phyloP scores from a whole-genome alignment of 1,140 invertebrate species.

The Camponotus vicinus region DNA sequence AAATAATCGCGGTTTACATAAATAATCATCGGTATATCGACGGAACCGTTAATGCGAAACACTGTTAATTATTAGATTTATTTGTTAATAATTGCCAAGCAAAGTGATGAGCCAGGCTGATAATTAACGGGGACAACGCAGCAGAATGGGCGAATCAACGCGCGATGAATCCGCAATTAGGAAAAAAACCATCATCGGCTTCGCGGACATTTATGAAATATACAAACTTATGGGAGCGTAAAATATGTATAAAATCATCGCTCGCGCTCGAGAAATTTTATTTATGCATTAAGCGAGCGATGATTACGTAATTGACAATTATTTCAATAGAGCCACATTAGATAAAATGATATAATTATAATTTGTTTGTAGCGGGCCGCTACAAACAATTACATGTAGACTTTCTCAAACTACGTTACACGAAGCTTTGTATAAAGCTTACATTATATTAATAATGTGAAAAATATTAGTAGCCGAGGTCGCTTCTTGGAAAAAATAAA shows the following conservation, averaged over 20 bases:
- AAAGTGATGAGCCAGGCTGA: conserved; percentile 35
- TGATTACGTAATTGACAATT: conserved; percentile 54
- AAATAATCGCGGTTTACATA: conserved; percentile 61
- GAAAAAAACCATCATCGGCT: conserved; percentile 24
- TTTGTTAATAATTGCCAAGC: conserved; percentile 54
- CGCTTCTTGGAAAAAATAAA: background rate
- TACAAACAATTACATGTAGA: conserved; percentile 43
- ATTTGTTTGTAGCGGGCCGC: conserved; percentile 25
- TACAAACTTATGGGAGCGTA: conserved; percentile 35
- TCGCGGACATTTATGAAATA: conserved; percentile 8
- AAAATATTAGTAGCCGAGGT: conserved; percentile 27
- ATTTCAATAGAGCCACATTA: conserved; percentile 64
- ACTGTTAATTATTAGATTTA: conserved; percentile 58
- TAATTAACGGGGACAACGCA: conserved; percentile 41
- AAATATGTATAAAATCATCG: conserved; percentile 52
- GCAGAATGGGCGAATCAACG: conserved; percentile 43
- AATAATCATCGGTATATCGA: conserved; percentile 35
- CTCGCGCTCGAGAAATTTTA: background rate
- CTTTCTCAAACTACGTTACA: background rate
- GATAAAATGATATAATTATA: conserved; percentile 50
- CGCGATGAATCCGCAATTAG: conserved; percentile 44
- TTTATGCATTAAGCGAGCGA: conserved; percentile 24
- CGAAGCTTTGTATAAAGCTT: conserved; percentile 3
- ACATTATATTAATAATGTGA: background rate
- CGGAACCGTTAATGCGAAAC: conserved; percentile 44